Conservation (phyloP, 2,797 vertebrate genomes). For the Syndactyla subalaris region DNA sequence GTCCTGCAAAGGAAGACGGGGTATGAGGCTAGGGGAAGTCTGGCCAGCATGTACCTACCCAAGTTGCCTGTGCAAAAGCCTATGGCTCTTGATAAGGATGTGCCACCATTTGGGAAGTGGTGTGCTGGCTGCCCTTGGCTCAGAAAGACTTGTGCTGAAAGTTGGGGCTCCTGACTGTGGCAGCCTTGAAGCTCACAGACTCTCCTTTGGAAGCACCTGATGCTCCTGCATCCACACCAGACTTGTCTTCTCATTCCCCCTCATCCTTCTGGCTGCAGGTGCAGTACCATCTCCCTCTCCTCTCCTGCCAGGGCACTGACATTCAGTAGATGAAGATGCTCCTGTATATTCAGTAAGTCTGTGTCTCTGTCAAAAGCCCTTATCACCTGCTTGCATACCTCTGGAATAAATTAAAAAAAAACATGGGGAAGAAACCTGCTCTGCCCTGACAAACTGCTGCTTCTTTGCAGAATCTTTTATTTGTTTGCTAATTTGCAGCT, state of each 20-base stretch:
- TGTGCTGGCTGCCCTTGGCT: neutral
- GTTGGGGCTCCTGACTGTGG: rapidly evolving
- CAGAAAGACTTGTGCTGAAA: rapidly evolving
- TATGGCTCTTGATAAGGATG: neutral
- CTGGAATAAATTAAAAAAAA: neutral
- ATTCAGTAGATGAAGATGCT: neutral
- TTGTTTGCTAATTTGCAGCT: neutral
- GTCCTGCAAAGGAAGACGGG: neutral
- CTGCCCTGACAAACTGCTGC: neutral
- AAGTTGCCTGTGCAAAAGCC: neutral
- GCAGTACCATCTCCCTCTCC: rapidly evolving
- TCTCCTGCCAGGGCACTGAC: neutral
- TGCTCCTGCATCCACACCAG: rapidly evolving
- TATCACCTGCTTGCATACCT: neutral
- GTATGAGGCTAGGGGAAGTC: neutral
- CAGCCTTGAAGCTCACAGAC: neutral
- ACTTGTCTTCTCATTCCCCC: neutral
- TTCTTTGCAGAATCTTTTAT: neutral
- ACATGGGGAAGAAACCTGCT: rapidly evolving
- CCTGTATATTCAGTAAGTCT: neutral
- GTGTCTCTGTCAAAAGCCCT: neutral
- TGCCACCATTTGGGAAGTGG: neutral
- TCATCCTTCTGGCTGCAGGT: rapidly evolving
- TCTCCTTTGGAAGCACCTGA: neutral
- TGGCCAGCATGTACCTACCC: neutral